These are phyloP conservation scores for Mesaphorura yosii DNA, from an alignment of 1,140 invertebrate species.

Conservation along the genomic window DNA sequence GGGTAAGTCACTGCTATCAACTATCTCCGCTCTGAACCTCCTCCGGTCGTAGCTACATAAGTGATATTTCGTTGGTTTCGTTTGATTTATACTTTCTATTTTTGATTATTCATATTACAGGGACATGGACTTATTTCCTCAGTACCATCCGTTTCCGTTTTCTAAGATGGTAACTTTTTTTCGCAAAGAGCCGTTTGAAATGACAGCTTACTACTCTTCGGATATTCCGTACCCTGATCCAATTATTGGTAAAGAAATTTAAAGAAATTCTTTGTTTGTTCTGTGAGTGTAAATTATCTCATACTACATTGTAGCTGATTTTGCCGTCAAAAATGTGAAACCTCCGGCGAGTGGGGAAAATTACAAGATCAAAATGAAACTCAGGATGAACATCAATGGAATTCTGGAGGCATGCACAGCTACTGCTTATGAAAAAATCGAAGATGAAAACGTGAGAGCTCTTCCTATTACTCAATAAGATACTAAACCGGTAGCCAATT, in stretches of 20 bases:
- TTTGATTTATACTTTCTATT: conserved; percentile 8
- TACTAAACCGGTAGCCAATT: neutral
- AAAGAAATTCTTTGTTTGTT: neutral
- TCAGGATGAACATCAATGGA: conserved; percentile 83
- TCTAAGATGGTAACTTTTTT: conserved; percentile 90
- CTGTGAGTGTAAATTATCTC: neutral
- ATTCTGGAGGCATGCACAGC: conserved; percentile 77
- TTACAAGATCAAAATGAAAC: conserved; percentile 91
- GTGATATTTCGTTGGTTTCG: no score
- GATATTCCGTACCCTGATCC: conserved; percentile 58
- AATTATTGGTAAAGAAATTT: conserved; percentile 58
- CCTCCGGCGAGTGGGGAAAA: conserved; percentile 73
- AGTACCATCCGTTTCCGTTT: conserved; percentile 79
- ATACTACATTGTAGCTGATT: conserved; percentile 51
- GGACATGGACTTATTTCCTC: conserved; percentile 67
- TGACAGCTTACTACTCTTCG: conserved; percentile 68
- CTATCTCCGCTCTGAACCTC: no score
- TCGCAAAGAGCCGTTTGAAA: conserved; percentile 68
- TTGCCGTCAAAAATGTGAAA: conserved; percentile 71
- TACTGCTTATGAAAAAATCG: conserved; percentile 69
- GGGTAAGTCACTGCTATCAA: no score
- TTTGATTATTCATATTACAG: conserved; percentile 40
- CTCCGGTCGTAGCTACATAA: no score
- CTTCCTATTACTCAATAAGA: neutral
- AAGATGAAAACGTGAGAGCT: conserved; percentile 42